Base-by-base conservation (phyloP, 1,140 invertebrate species). In the Trichoplusia ni region DNA sequence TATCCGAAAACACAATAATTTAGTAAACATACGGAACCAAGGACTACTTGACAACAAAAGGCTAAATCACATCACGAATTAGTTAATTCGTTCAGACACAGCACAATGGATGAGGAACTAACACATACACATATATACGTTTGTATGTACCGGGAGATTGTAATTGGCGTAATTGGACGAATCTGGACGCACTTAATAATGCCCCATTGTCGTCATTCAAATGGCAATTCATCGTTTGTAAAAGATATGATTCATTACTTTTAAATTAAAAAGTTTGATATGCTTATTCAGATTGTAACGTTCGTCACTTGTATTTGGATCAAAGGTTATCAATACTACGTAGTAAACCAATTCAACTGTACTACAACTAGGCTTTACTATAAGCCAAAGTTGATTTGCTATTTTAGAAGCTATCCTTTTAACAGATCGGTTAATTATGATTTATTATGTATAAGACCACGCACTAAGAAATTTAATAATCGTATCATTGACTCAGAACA, bases 61-160 rank as follows among this genome's bases (percentile, higher is more conserved):
- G 67, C 61, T 64, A 86, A 65, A 49, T 49, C 46, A 49, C 46
- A 49, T 31, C 46, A 77, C 76, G 77, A 83, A 88, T 89, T 87
- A 90, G 86, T 90, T 90, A 90, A 90, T 89, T 90, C 86, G 85
- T 88, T 79, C 85, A 87, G 84, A 87, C 86, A 82, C 84, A 79
- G 81, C 81, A 88, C 84, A 89, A 90, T 90, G 81, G 79, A 81
- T 71, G 80, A 85, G 86, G 84, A 90, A 87, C 87, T 89, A 89
- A 89, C 86, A 64, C 64, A 77, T 58, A 58, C 65, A 49, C 61
- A 49, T 61, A 65, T 54, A 44, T 66, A 59, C 73, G 71, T 81
- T 81, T 67, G 73, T 81, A 77, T 64, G 74, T 79, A 78, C 80
- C 79, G 82, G 82, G 79, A 81, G 79, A 83, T 84, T 86, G 84